Evolutionary conservation across 2,888 invertebrate genomes (phyloP).

Genomic region (Schrankia costaestrigalis): DNA sequence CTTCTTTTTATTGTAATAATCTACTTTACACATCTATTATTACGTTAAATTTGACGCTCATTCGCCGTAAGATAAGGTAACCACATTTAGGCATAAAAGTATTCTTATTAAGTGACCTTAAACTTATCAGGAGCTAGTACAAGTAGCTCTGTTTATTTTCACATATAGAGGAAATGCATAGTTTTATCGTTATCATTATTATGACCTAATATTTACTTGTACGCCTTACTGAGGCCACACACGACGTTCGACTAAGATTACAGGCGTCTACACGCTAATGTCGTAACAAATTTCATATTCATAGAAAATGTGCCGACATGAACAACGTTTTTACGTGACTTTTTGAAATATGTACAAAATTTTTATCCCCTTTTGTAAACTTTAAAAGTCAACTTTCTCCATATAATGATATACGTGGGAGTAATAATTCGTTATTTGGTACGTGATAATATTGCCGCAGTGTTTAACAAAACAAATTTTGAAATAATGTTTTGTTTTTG

Average conservation of each 20-base stretch:
- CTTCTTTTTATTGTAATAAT: no score
- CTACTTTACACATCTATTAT: no score
- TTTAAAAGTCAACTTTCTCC: slow-evolving; percentile 11
- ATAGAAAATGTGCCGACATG: slow-evolving; percentile 19
- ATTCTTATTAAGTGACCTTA: slow-evolving; percentile 1
- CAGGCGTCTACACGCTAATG: slow-evolving; percentile 19
- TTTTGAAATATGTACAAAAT: slow-evolving; percentile 22
- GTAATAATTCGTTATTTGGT: not conserved
- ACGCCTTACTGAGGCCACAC: slow-evolving; percentile 35
- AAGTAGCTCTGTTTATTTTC: slow-evolving; percentile 15
- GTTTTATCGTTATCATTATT: slow-evolving; percentile 43
- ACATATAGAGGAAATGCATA: slow-evolving; percentile 29
- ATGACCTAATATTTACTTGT: slow-evolving; percentile 40
- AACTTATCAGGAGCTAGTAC: slow-evolving; percentile 8
- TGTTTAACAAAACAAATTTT: slow-evolving; percentile 1
- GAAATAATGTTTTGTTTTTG: no score
- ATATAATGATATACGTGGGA: slow-evolving; percentile 3
- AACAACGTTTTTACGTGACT: slow-evolving; percentile 26
- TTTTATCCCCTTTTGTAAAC: slow-evolving; percentile 11
- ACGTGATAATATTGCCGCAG: slow-evolving; percentile 1
- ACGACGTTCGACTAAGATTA: slow-evolving; percentile 20
- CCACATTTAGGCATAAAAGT: no score
- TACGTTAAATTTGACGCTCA: no score
- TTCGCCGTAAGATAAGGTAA: no score
- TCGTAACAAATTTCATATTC: slow-evolving; percentile 24